Conservation (phyloP, 1,140 invertebrate genomes). For the Eurosta solidaginis region DNA sequence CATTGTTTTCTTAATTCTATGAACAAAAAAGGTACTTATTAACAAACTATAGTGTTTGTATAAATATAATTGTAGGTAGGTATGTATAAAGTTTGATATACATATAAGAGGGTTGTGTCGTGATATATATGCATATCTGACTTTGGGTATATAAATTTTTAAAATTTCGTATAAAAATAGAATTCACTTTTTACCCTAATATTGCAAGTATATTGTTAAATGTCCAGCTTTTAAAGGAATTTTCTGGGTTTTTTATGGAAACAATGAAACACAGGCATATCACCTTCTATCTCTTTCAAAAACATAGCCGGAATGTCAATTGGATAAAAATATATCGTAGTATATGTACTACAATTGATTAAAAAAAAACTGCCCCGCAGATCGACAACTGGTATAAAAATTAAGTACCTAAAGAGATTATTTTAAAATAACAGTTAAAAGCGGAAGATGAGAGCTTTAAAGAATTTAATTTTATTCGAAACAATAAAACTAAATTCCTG, state of each 20-base stretch:
- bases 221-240: not conserved
- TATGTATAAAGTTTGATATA: no score
- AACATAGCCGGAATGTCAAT: not conserved
- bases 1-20: not conserved
- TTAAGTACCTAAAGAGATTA: no score
- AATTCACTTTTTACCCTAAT: no score
- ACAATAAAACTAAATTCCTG: constrained; percentile 42
- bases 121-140: no score
- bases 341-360: not conserved
- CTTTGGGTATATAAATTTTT: no score
- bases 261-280: not conserved
- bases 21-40: not conserved
- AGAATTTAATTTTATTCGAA: not conserved
- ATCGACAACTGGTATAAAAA: not conserved
- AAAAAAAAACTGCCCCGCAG: not conserved
- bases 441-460: no score
- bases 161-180: no score
- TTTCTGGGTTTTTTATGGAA: not conserved
- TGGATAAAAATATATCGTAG: not conserved
- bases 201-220: not conserved
- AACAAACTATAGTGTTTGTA: not conserved
- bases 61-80: no score
- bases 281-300: not conserved
- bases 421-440: no score
- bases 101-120: no score